These are phyloP conservation scores for Paedocypris sp. DNA, from an alignment of 2,113 vertebrate genomes.

Conservation along the genomic window DNA sequence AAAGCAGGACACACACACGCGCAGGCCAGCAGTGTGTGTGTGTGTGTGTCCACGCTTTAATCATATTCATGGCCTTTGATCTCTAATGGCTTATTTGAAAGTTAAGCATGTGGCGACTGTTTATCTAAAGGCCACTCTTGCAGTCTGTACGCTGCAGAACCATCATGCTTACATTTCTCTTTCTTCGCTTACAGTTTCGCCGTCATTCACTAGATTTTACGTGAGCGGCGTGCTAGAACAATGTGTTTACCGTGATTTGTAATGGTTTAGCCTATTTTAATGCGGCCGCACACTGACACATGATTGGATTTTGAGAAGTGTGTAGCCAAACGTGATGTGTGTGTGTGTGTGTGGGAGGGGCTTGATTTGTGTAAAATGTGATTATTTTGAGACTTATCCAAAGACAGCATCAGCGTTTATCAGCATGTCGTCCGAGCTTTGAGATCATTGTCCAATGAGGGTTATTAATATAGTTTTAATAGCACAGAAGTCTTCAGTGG, in stretches of 20 bases:
- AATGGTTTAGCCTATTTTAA: neutral
- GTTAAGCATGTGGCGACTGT: slow-evolving; percentile 40
- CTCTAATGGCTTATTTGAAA: slow-evolving; percentile 44
- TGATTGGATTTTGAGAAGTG: no score
- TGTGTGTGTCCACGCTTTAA: neutral
- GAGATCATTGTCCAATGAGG: neutral
- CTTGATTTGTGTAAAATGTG: no score
- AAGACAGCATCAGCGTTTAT: neutral
- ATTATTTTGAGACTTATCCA: neutral
- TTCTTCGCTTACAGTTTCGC: neutral
- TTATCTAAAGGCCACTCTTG: slow-evolving; percentile 26
- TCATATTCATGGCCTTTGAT: slow-evolving; percentile 37
- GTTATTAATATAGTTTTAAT: slow-evolving; percentile 14
- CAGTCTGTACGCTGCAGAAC: slow-evolving; percentile 7
- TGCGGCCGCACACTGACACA: no score
- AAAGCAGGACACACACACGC: slow-evolving; percentile 26
- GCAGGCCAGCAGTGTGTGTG: slow-evolving; percentile 5
- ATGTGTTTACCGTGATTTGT: neutral
- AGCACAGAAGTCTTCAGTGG: neutral
- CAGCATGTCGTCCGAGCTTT: slow-evolving; percentile 4
- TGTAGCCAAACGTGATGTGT: no score
- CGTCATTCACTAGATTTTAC: neutral
- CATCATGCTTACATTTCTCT: slow-evolving; percentile 9
- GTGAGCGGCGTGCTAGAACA: neutral
- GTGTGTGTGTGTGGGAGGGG: no score